phyloP scores from a whole-genome alignment of 2,888 invertebrate species.

The Scotopteryx bipunctaria region DNA sequence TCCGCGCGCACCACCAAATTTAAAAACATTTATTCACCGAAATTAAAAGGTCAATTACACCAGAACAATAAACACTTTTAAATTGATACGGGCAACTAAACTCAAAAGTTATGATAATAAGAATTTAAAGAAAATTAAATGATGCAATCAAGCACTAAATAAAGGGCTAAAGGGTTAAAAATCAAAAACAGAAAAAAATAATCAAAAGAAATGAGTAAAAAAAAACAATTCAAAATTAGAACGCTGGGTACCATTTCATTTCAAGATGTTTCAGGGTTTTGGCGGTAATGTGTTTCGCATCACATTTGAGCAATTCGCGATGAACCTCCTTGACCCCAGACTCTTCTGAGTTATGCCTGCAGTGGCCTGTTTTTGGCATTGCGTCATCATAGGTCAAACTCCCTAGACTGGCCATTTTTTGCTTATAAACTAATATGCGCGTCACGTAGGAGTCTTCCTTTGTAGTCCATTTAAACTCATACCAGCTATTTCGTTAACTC shows the following conservation, averaged over 20 bases:
- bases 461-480: constrained; percentile 72
- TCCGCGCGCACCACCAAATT: constrained; percentile 52
- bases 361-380: constrained; percentile 78
- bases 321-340: constrained; percentile 78
- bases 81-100: constrained; percentile 7
- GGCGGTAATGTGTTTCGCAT: constrained; percentile 37
- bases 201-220: too few relatives aligned
- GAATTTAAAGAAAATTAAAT: too few relatives aligned
- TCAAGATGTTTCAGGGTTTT: constrained; percentile 5
- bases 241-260: constrained; percentile 10
- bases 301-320: constrained; percentile 64
- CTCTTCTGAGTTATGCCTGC: constrained; percentile 34
- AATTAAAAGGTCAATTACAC: constrained; percentile 27
- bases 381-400: constrained; percentile 81
- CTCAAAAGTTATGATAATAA: too few relatives aligned
- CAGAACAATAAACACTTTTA: not conserved
- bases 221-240: constrained; percentile 4
- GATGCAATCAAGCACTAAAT: too few relatives aligned
- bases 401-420: constrained; percentile 77
- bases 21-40: constrained; percentile 28
- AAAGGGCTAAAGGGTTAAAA: too few relatives aligned
- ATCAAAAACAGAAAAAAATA: too few relatives aligned
- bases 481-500: constrained; percentile 67
- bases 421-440: constrained; percentile 72
- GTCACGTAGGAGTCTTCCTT: constrained; percentile 77